A percentile compares a stretch with the other conserved stretches of the same genome.
Evolutionary conservation across 2,888 invertebrate species (phyloP).

Genomic region (Heteromyza rotundicornis): DNA sequence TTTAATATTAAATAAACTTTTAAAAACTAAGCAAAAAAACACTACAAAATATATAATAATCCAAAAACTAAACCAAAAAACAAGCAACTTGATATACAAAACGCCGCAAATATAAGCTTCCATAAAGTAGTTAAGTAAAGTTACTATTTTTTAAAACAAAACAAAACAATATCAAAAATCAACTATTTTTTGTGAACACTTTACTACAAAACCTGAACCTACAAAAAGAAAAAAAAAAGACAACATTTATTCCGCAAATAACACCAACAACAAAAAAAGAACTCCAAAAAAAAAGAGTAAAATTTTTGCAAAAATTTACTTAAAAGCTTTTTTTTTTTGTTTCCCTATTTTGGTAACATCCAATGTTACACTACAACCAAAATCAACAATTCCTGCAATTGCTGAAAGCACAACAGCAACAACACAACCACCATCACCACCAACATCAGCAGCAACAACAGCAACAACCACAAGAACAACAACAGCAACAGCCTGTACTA

Average conservation of each 20-base stretch:
- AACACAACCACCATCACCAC: constrained; percentile 22
- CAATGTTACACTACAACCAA: constrained; percentile 49
- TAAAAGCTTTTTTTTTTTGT: background rate
- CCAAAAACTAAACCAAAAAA: constrained; percentile 24
- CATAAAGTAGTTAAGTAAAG: constrained; percentile 24
- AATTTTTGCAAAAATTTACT: background rate
- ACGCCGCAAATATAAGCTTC: constrained; percentile 52
- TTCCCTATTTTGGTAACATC: no score
- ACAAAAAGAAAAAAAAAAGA: constrained; percentile 6
- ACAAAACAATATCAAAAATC: constrained; percentile 29
- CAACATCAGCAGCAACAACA: constrained; percentile 30
- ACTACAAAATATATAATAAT: constrained; percentile 15
- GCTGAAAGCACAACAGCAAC: constrained; percentile 24
- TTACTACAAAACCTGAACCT: constrained; percentile 9
- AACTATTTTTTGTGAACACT: constrained; percentile 45
- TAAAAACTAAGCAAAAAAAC: constrained; percentile 28
- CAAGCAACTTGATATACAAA: constrained; percentile 37
- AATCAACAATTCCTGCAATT: constrained; percentile 39
- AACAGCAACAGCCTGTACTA: constrained; percentile 40
- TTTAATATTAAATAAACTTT: constrained; percentile 29
- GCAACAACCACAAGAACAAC: constrained; percentile 29
- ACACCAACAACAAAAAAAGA: background rate
- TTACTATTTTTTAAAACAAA: constrained; percentile 21
- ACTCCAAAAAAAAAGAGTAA: no score
- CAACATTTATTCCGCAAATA: background rate